phyloP scores from a whole-genome alignment of 2,797 vertebrate genomes.

The Echeneis naucrates region DNA sequence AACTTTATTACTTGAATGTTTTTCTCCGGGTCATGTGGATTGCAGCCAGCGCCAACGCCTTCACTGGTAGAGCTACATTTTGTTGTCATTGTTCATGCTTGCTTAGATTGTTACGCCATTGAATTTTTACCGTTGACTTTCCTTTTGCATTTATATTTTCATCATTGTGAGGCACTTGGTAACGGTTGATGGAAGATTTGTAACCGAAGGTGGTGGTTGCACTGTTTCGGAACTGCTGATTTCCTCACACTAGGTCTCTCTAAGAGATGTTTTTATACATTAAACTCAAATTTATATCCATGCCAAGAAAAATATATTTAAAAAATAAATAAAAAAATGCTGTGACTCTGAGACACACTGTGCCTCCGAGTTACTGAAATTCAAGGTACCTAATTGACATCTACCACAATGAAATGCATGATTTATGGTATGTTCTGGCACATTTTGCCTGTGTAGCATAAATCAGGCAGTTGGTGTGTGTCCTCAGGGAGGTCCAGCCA shows the following conservation, averaged over 20 bases:
- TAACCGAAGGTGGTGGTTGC: not conserved
- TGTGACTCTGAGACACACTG: too few relatives aligned
- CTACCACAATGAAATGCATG: not conserved
- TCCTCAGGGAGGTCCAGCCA: conserved; percentile 43
- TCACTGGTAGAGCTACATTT: not conserved
- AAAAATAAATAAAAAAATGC: too few relatives aligned
- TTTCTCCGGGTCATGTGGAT: not conserved
- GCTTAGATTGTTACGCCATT: not conserved
- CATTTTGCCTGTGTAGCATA: conserved; percentile 3
- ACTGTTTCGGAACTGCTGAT: not conserved
- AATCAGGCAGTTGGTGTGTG: conserved; percentile 22
- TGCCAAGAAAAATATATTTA: not conserved
- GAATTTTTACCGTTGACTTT: not conserved
- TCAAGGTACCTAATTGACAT: not conserved
- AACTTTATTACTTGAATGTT: not conserved
- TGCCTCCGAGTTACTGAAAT: not conserved
- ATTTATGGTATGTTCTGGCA: not conserved
- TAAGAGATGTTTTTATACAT: not conserved
- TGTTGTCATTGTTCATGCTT: not conserved
- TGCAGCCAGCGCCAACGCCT: not conserved
- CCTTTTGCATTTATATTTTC: not conserved
- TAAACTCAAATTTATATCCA: not conserved
- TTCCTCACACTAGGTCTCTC: not conserved
- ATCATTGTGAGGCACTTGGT: not conserved
- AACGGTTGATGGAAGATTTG: not conserved